Evolutionary conservation across 1,140 invertebrate genomes (phyloP).

Genomic region (Tetragnatha versicolor): DNA sequence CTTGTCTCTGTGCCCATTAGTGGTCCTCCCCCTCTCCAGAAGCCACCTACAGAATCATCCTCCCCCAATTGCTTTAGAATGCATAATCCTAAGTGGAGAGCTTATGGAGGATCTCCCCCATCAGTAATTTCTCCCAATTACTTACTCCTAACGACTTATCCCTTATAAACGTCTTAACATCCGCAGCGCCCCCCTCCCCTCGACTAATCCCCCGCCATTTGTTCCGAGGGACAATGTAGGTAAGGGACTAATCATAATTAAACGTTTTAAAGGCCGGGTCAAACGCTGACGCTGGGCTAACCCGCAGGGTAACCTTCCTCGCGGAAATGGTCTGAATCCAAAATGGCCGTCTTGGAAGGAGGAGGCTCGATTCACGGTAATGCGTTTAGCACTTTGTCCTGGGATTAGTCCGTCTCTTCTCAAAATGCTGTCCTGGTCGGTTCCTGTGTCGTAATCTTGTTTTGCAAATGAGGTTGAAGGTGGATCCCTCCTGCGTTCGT

Average conservation of each 20-base stretch:
- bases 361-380: too few species aligned
- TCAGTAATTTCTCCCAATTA: conserved; percentile 30
- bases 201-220: background rate
- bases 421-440: too few species aligned
- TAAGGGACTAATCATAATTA: conserved; percentile 39
- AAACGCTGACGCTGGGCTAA: conserved; percentile 3
- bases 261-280: conserved; percentile 30
- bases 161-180: conserved; percentile 16
- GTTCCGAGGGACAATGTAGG: background rate
- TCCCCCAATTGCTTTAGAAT: background rate
- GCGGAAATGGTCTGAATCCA: too few species aligned
- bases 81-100: background rate
- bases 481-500: too few species aligned
- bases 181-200: background rate
- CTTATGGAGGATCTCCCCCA: background rate
- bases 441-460: too few species aligned
- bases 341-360: too few species aligned
- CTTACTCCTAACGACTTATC: conserved; percentile 20
- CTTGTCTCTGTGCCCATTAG: background rate
- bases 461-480: too few species aligned
- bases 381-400: too few species aligned
- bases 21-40: background rate
- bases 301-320: too few species aligned
- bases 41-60: background rate
- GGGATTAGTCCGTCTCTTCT: too few species aligned